These are phyloP conservation scores for Heterodera schachtii DNA, from an alignment of 1,140 invertebrate genomes.

Conservation along the genomic window DNA sequence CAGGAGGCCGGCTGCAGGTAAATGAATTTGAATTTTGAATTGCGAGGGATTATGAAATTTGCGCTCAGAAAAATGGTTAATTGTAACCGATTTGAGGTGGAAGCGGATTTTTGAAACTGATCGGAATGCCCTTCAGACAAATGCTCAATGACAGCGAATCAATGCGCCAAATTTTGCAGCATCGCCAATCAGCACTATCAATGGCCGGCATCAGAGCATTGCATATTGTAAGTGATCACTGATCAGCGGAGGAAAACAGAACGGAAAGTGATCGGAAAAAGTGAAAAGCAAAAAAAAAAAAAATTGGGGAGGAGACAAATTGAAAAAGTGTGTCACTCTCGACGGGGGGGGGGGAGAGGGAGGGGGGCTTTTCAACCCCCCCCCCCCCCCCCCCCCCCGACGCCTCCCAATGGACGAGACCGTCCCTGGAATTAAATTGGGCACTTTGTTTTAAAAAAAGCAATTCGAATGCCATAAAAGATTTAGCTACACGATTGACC, in stretches of 20 bases:
- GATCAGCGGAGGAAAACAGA: neutral
- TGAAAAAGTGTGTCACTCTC: too few relatives aligned
- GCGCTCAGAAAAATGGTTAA: neutral
- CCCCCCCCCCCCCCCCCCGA: too few relatives aligned
- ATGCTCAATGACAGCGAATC: slow-evolving; percentile 53
- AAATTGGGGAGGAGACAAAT: neutral
- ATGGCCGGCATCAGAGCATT: slow-evolving; percentile 46
- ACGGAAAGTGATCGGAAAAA: slow-evolving; percentile 13
- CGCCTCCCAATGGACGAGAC: too few relatives aligned
- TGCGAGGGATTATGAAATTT: slow-evolving; percentile 4
- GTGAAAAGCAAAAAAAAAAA: neutral
- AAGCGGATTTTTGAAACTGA: slow-evolving; percentile 53
- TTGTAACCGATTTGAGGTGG: slow-evolving; percentile 35
- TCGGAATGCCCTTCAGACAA: slow-evolving; percentile 49
- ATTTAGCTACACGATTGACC: too few relatives aligned
- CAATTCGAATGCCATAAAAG: too few relatives aligned
- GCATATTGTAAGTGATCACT: slow-evolving; percentile 43
- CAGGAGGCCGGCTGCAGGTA: slow-evolving; percentile 37
- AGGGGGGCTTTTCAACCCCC: too few relatives aligned
- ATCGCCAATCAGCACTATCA: slow-evolving; percentile 49
- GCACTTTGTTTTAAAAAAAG: too few relatives aligned
- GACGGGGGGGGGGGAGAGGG: too few relatives aligned
- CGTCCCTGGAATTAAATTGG: too few relatives aligned
- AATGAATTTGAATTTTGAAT: neutral
- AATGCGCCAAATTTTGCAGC: slow-evolving; percentile 45